Percentiles rank a stretch among this genome's conserved stretches.
Conservation (phyloP, 2,113 vertebrate species). For the Reinhardtius hippoglossoides region DNA sequence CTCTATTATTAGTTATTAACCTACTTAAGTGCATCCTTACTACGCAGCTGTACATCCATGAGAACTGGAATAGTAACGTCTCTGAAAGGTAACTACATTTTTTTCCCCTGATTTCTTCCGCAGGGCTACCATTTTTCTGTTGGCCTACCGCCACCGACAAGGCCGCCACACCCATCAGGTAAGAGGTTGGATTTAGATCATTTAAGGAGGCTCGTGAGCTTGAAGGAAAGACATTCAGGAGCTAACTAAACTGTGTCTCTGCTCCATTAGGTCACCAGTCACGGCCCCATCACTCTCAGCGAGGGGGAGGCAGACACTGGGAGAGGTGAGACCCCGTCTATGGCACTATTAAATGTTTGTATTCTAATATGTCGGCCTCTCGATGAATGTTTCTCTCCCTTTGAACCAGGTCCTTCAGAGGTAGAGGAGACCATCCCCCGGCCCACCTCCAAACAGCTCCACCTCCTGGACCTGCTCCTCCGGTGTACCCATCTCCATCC, state of each 20-base stretch:
- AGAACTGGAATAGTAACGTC: not conserved
- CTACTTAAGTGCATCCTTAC: not conserved
- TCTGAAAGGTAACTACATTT: not conserved
- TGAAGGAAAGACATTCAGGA: not conserved
- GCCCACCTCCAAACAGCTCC: conserved; percentile 49
- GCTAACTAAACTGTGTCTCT: conserved; percentile 17
- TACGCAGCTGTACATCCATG: not conserved
- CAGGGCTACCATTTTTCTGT: conserved; percentile 91
- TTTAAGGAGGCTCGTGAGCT: conserved; percentile 1
- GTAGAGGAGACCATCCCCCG: conserved; percentile 60
- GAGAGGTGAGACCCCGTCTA: conserved; percentile 55
- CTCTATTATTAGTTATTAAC: not conserved
- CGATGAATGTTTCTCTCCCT: not conserved
- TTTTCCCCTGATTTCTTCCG: conserved; percentile 2
- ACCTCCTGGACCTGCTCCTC: conserved; percentile 51
- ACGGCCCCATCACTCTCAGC: conserved; percentile 60
- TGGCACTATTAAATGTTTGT: not conserved
- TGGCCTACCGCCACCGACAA: conserved; percentile 83
- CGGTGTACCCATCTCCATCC: conserved; percentile 61
- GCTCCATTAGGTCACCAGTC: conserved; percentile 59
- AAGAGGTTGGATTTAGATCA: conserved; percentile 64
- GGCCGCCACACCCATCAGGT: conserved; percentile 71
- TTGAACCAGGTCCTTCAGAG: conserved; percentile 60
- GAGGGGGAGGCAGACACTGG: conserved; percentile 72
- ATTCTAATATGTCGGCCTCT: not conserved